Conservation (phyloP, 2,888 invertebrate genomes). For the Xylophagus ater region DNA sequence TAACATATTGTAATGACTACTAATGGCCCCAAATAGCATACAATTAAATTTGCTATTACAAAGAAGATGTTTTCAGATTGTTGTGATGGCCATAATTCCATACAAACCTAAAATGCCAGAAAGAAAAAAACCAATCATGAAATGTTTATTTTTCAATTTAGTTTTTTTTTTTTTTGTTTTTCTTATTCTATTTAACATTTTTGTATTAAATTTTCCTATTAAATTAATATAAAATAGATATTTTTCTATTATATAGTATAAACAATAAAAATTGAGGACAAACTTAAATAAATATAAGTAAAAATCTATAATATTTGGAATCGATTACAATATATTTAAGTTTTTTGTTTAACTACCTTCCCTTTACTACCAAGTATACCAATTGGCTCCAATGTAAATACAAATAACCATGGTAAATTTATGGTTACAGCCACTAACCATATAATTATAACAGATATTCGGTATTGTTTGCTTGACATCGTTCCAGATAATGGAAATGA, state of each 20-base stretch:
- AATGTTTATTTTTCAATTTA: no score
- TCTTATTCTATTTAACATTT: no score
- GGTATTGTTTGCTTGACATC: conserved; percentile 33
- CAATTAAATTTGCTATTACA: conserved; percentile 42
- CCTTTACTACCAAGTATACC: conserved; percentile 29
- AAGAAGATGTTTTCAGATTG: conserved; percentile 41
- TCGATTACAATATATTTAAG: neutral
- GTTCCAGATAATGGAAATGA: conserved; percentile 40
- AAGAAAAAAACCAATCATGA: no score
- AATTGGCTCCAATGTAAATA: conserved; percentile 37
- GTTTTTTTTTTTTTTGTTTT: no score
- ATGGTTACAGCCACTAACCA: conserved; percentile 40
- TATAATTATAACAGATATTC: conserved; percentile 37
- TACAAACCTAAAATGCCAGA: conserved; percentile 32
- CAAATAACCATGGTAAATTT: conserved; percentile 42
- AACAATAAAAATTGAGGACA: no score
- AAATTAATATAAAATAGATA: no score
- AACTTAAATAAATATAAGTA: no score
- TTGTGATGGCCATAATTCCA: conserved; percentile 40
- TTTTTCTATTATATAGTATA: no score
- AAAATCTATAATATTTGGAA: no score
- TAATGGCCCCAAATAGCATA: conserved; percentile 45
- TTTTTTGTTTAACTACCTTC: conserved; percentile 22
- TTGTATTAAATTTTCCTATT: no score
- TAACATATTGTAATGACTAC: conserved; percentile 44